Evolutionary conservation across 1,140 invertebrate species (phyloP).

Genomic region (Helicoverpa armigera): DNA sequence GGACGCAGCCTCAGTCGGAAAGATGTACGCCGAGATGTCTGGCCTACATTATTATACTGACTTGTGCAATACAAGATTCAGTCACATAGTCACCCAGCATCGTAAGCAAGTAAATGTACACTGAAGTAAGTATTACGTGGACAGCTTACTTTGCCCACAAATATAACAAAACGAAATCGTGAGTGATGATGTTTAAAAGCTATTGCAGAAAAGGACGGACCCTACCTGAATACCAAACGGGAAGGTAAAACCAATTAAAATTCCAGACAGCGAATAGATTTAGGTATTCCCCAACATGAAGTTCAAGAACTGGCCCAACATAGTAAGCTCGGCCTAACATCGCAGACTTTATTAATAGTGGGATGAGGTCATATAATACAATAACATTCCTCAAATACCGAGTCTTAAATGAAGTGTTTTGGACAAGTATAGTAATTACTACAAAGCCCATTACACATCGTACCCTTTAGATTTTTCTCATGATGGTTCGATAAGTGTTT

Average conservation of each 20-base stretch:
- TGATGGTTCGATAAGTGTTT: slow-evolving; percentile 68
- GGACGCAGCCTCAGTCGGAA: slow-evolving; percentile 40
- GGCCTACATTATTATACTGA: slow-evolving; percentile 59
- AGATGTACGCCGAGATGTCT: slow-evolving; percentile 58
- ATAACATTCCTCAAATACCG: slow-evolving; percentile 18
- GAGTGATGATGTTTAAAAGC: slow-evolving; percentile 38
- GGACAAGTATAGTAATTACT: slow-evolving; percentile 32
- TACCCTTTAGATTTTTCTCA: slow-evolving; percentile 54
- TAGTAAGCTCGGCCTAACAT: not conserved
- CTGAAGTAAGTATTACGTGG: slow-evolving; percentile 32
- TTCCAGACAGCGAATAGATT: slow-evolving; percentile 25
- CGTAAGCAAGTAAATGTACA: slow-evolving; percentile 10
- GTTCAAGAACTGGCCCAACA: slow-evolving; percentile 33
- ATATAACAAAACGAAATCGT: slow-evolving; percentile 35
- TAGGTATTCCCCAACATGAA: slow-evolving; percentile 28
- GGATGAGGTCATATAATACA: not conserved
- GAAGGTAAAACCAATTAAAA: slow-evolving; percentile 25
- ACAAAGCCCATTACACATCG: slow-evolving; percentile 23
- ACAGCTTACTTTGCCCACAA: slow-evolving; percentile 8
- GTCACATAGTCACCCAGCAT: slow-evolving; percentile 41
- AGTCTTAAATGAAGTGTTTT: slow-evolving; percentile 29
- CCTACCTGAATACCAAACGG: slow-evolving; percentile 34
- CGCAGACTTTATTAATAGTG: not conserved
- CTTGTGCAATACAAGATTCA: slow-evolving; percentile 63
- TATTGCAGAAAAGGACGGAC: slow-evolving; percentile 33